Base-by-base conservation (phyloP, 2,888 invertebrate species). In the Drosophila paranaensis region DNA sequence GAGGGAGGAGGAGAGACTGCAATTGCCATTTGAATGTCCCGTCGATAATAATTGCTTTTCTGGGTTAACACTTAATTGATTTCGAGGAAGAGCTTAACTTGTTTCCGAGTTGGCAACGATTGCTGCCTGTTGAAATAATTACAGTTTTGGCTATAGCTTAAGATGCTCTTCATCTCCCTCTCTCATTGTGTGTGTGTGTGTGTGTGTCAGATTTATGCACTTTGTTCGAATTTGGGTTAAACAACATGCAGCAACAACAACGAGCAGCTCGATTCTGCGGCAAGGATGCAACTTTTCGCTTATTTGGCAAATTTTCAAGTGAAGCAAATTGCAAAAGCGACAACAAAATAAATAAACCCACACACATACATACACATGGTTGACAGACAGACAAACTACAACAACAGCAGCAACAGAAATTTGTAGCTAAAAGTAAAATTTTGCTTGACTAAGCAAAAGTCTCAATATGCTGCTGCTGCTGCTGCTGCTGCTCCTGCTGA, bases 281-380 rank as follows among this genome's bases (percentile, higher is more conserved):
- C 65, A 69, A 69, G 72, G 71, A 73, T 77, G 73, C 70, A 89
- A 85, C 79, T 77, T 89, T 81, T 71, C 71, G 84, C 84, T 84
- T 81, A 88, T 82, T 89, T 89, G 88, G 88, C 88, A 87, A 84
- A 87, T 70, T 81, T 84, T 85, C 89, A 89, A 85, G 71, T 79
- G 67, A 77, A 74, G 73, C 64, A 77, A 79, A 85, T 80, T 77
- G 71, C 77, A 74, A 80, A 79, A 70, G 65, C 64, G 69, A 68
- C 71, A 69, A 64, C 74, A 58, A 77, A 82, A 79, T 86, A 83
- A 79, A 88, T 71, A 88, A 79, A 72, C 56, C 58, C 77, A 67
- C 66, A 68, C 69, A 63, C 57, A 58, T 50, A 67, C 27, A 66
- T 11, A 43, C 43, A 20, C 43, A 60, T 8, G 13, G 51, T 33